These are phyloP conservation scores for Philypnodon macrostomus DNA, from an alignment of 2,797 vertebrate species.

Conservation along the genomic window DNA sequence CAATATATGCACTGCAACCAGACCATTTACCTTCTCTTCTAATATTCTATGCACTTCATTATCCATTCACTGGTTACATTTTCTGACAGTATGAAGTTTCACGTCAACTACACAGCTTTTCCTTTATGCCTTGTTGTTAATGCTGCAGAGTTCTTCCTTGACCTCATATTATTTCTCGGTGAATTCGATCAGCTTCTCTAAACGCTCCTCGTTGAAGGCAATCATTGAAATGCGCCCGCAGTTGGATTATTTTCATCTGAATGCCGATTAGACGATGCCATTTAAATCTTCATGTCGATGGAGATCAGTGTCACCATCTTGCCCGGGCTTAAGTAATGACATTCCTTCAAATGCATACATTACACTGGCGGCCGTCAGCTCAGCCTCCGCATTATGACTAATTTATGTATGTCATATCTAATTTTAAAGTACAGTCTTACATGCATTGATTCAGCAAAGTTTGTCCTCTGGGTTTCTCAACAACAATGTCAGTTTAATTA, in stretches of 20 bases:
- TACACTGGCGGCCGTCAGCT: slow-evolving; percentile 25
- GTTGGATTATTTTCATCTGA: slow-evolving; percentile 31
- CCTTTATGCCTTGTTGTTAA: slow-evolving; percentile 1
- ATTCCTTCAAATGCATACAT: slow-evolving; percentile 47
- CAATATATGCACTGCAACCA: too few relatives aligned
- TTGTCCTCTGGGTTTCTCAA: slow-evolving; percentile 45
- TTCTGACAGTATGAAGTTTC: not conserved
- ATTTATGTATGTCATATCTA: slow-evolving; percentile 50
- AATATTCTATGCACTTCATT: too few relatives aligned
- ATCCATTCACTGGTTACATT: not conserved
- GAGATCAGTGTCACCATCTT: slow-evolving; percentile 41
- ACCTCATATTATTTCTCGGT: too few relatives aligned
- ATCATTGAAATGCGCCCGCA: slow-evolving; percentile 41
- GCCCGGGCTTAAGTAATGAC: slow-evolving; percentile 39
- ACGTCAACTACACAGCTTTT: not conserved
- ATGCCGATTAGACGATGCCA: slow-evolving; percentile 44
- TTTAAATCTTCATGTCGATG: slow-evolving; percentile 49
- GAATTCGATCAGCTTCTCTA: not conserved
- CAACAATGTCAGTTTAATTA: slow-evolving; percentile 48
- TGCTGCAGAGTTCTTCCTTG: slow-evolving; percentile 3
- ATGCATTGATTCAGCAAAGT: slow-evolving; percentile 36
- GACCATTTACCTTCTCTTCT: too few relatives aligned
- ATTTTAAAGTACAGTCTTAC: slow-evolving; percentile 35
- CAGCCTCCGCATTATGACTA: slow-evolving; percentile 36
- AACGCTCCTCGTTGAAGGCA: slow-evolving; percentile 13